Conservation (phyloP, 2,113 vertebrate genomes). For the Donacobius atricapilla region DNA sequence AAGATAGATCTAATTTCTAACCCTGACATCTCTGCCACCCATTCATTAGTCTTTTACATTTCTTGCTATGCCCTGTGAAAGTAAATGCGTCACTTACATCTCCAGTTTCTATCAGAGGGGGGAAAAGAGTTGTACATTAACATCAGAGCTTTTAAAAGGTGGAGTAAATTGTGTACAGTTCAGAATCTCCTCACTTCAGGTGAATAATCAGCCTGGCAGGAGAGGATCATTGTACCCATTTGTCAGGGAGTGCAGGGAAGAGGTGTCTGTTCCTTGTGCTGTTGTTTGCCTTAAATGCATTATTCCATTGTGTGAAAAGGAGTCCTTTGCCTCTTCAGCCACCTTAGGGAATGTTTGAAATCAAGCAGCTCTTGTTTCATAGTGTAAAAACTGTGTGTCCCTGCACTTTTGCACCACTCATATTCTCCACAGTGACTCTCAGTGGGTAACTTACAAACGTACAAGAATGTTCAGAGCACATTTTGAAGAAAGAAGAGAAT, state of each 20-base stretch:
- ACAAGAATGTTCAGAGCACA: conserved; percentile 31
- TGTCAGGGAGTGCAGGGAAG: neutral
- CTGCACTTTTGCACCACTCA: conserved; percentile 21
- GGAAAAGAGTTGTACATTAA: neutral
- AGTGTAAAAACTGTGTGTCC: conserved; percentile 19
- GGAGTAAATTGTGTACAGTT: neutral
- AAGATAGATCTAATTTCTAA: conserved; percentile 60
- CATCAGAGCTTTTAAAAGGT: conserved; percentile 21
- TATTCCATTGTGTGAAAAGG: neutral
- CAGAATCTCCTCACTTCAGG: neutral
- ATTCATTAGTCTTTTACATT: conserved; percentile 43
- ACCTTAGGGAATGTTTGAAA: neutral
- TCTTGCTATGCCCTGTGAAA: conserved; percentile 33
- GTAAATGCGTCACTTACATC: conserved; percentile 34
- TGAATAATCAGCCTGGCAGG: conserved; percentile 8
- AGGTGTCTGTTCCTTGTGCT: neutral
- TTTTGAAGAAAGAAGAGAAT: conserved; percentile 38
- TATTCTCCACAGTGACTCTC: conserved; percentile 48
- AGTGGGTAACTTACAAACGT: conserved; percentile 56
- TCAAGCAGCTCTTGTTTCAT: neutral
- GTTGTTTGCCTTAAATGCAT: neutral
- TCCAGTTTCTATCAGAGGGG: neutral
- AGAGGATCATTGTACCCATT: neutral
- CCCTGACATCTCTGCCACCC: conserved; percentile 55
- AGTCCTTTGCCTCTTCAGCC: neutral